These are phyloP conservation scores for Aphaenogaster ashmeadi DNA, from an alignment of 1,140 invertebrate genomes.

Conservation along the genomic window DNA sequence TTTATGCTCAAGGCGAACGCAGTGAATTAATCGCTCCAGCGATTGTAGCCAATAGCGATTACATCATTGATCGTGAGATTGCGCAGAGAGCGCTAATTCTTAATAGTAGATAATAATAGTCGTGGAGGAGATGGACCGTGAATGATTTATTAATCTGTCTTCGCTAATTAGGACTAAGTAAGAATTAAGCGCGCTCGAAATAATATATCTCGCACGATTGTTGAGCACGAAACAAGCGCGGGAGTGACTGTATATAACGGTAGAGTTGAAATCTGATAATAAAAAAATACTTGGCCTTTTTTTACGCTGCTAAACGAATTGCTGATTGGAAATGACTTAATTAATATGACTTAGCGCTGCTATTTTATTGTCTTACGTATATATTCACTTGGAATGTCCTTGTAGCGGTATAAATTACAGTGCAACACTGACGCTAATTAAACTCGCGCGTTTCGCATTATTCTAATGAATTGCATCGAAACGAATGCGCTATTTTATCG, in stretches of 20 bases:
- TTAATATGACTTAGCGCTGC: conserved; percentile 22
- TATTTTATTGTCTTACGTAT: conserved; percentile 5
- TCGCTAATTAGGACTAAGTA: conserved; percentile 7
- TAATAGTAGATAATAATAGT: conserved; percentile 24
- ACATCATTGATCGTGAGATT: conserved; percentile 26
- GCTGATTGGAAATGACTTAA: conserved; percentile 31
- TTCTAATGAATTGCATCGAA: conserved; percentile 29
- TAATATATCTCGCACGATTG: neutral
- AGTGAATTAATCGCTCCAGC: conserved; percentile 23
- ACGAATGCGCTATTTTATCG: conserved; percentile 19
- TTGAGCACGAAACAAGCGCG: neutral
- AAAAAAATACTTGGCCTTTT: neutral
- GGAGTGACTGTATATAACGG: neutral
- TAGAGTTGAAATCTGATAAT: neutral
- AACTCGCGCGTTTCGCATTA: conserved; percentile 24
- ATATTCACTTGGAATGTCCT: neutral
- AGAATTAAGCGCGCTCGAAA: neutral
- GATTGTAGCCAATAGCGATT: conserved; percentile 25
- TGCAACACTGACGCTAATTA: conserved; percentile 51
- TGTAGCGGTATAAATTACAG: conserved; percentile 15
- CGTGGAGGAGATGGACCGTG: neutral
- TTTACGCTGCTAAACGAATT: neutral
- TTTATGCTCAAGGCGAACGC: conserved; percentile 16
- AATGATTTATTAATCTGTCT: conserved; percentile 2
- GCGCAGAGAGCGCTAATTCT: conserved; percentile 1